phyloP scores from a whole-genome alignment of 2,888 invertebrate species.

The Pseudococcus viburni region DNA sequence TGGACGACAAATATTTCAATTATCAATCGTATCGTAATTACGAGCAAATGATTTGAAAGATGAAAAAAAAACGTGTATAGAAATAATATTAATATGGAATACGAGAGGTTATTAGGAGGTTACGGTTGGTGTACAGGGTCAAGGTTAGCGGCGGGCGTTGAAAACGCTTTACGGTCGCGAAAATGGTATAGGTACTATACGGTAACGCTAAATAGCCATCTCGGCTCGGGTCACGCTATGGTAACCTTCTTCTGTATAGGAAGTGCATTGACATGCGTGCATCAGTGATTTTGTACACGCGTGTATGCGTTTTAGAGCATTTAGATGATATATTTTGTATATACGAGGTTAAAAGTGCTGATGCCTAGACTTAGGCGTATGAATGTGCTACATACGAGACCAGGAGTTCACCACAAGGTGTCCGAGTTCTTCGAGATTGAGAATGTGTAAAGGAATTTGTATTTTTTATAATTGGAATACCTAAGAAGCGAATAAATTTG shows the following conservation, averaged over 20 bases:
- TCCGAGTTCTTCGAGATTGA: neutral
- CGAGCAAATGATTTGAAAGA: neutral
- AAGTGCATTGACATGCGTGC: constrained; percentile 63
- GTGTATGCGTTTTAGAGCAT: constrained; percentile 48
- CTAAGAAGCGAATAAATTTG: too few relatives aligned
- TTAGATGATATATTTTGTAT: constrained; percentile 3
- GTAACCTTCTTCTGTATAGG: constrained; percentile 50
- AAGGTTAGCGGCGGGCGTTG: constrained; percentile 37
- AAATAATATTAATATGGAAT: constrained; percentile 19
- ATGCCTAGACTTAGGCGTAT: neutral
- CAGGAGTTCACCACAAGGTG: neutral
- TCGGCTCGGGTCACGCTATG: constrained; percentile 44
- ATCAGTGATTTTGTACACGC: constrained; percentile 62
- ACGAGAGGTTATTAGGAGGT: constrained; percentile 15
- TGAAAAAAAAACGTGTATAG: neutral
- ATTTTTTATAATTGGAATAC: too few relatives aligned
- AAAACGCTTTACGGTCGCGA: constrained; percentile 40
- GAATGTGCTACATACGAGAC: neutral
- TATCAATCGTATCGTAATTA: constrained; percentile 37
- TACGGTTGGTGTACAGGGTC: constrained; percentile 31
- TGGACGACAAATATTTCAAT: constrained; percentile 33
- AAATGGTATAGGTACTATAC: constrained; percentile 22
- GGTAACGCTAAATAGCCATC: constrained; percentile 47
- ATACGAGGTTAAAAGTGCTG: neutral
- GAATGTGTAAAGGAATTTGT: neutral